These are phyloP conservation scores for Diloba caeruleocephala DNA, from an alignment of 2,888 invertebrate species.

Conservation along the genomic window DNA sequence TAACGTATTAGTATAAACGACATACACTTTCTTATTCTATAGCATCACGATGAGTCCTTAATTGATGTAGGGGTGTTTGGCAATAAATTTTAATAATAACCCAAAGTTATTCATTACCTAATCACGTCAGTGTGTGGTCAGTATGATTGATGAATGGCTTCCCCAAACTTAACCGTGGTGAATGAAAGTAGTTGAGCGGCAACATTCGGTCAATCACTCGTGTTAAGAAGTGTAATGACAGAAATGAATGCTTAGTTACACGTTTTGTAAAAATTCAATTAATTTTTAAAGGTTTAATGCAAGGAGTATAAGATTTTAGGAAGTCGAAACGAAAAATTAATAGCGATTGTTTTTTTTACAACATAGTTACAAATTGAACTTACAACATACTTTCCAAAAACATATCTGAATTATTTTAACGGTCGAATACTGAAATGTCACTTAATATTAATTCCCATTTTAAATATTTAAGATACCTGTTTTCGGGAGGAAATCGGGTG, in stretches of 20 bases:
- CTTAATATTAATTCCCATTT: no score
- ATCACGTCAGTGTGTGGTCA: slow-evolving; percentile 56
- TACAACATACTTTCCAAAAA: no score
- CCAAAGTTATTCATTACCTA: slow-evolving; percentile 64
- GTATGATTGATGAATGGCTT: slow-evolving; percentile 62
- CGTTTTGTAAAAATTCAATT: no score
- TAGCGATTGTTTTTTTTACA: no score
- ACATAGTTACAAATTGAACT: no score
- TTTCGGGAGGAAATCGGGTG: no score
- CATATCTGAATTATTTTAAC: no score
- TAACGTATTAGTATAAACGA: background rate
- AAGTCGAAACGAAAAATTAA: no score
- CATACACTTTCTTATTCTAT: slow-evolving; percentile 7
- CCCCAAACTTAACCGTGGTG: slow-evolving; percentile 27
- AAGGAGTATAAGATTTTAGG: no score
- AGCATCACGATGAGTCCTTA: slow-evolving; percentile 33
- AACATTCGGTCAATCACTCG: slow-evolving; percentile 48
- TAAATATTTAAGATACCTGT: no score
- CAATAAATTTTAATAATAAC: slow-evolving; percentile 59
- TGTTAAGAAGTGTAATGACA: slow-evolving; percentile 29
- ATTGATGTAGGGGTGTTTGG: slow-evolving; percentile 39
- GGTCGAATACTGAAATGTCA: no score
- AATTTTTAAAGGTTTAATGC: no score
- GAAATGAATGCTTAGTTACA: slow-evolving; percentile 34
- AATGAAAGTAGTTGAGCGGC: slow-evolving; percentile 38